Conservation (phyloP, 2,113 vertebrate species). For the Sinocyclocheilus grahami region DNA sequence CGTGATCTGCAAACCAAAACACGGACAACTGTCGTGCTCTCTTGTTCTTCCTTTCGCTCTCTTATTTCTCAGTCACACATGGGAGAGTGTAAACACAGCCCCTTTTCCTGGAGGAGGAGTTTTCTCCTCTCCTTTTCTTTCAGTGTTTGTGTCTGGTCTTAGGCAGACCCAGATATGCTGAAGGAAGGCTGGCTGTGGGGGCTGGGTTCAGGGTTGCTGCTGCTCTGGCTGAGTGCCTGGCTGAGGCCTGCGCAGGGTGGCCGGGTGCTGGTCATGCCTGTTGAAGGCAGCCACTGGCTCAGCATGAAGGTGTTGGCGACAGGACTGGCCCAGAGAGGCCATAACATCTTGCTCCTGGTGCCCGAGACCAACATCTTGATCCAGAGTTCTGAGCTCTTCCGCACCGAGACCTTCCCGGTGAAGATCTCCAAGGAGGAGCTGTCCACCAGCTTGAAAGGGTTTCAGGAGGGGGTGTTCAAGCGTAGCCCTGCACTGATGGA, state of each 20-base stretch:
- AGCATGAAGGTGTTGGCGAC: slow-evolving; percentile 69
- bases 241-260: slow-evolving; percentile 46
- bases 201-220: slow-evolving; percentile 32
- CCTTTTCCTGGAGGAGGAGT: slow-evolving; percentile 1
- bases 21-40: neutral
- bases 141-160: neutral
- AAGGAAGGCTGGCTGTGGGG: slow-evolving; percentile 17
- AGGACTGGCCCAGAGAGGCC: slow-evolving; percentile 67
- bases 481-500: neutral
- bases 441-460: neutral
- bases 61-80: neutral
- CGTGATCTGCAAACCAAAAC: neutral
- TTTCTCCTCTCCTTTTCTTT: neutral
- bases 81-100: slow-evolving; percentile 19
- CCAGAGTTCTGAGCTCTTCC: neutral
- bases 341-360: slow-evolving; percentile 67
- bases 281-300: slow-evolving; percentile 79
- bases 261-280: slow-evolving; percentile 69
- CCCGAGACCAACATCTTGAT: slow-evolving; percentile 68
- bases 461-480: slow-evolving; percentile 34
- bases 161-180: slow-evolving; percentile 39
- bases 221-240: slow-evolving; percentile 40
- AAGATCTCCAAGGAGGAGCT: slow-evolving; percentile 55
- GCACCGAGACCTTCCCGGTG: slow-evolving; percentile 57
- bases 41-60: neutral